Conservation (phyloP, 2,113 vertebrate genomes). For the Campylomormyrus numenius region DNA sequence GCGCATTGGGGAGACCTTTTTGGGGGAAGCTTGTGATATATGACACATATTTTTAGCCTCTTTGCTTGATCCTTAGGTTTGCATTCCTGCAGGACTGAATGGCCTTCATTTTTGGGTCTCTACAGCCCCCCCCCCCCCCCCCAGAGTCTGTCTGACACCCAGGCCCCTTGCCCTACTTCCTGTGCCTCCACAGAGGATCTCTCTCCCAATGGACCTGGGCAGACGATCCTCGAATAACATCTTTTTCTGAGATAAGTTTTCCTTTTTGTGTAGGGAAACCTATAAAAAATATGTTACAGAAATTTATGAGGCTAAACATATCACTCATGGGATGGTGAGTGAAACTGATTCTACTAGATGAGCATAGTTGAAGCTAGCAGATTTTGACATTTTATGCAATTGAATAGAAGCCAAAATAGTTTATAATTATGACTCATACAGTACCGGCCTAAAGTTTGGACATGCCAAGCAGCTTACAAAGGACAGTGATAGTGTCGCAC, state of each 20-base stretch:
- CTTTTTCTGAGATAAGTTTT: neutral
- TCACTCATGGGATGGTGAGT: neutral
- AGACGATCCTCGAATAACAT: neutral
- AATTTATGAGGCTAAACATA: neutral
- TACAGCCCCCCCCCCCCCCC: neutral
- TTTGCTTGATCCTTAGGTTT: slow-evolving; percentile 3
- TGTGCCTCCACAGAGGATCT: neutral
- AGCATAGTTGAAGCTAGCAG: neutral
- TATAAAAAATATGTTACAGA: neutral
- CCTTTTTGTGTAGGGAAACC: neutral
- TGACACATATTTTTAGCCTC: neutral
- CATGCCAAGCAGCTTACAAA: neutral
- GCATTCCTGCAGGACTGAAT: neutral
- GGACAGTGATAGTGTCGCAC: neutral
- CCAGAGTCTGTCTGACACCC: neutral
- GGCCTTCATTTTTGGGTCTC: neutral
- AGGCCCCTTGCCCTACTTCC: neutral
- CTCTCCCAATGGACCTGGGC: neutral
- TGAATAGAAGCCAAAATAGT: neutral
- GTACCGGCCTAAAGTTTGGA: neutral
- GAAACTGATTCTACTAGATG: neutral
- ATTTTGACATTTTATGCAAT: neutral
- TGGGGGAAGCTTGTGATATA: neutral
- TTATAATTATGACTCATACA: neutral
- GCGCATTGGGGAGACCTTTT: neutral